A percentile compares a stretch with the other conserved stretches of the same genome.
phyloP scores from a whole-genome alignment of 2,888 invertebrate species.

The Scaptomyza caliginosa region DNA sequence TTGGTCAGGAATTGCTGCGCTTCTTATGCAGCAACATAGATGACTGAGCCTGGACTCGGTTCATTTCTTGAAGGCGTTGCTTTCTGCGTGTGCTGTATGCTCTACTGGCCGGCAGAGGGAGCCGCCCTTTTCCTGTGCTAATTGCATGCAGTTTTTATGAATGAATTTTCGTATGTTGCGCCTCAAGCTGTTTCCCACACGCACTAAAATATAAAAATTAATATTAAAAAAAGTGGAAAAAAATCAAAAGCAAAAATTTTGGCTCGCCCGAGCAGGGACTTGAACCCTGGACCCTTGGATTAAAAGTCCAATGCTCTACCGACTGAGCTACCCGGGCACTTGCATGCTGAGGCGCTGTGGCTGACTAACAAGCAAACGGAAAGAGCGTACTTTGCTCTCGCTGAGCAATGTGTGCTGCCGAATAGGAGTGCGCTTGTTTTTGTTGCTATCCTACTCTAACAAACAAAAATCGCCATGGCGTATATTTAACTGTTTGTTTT shows the following conservation, averaged over 20 bases:
- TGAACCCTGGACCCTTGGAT: conserved; percentile 85
- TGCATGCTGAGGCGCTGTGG: conserved; percentile 23
- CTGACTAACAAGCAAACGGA: conserved; percentile 31
- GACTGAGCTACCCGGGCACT: conserved; percentile 84
- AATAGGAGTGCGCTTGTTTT: conserved; percentile 23
- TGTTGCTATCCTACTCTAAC: conserved; percentile 39
- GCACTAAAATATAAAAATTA: conserved; percentile 8
- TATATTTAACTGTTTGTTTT: conserved; percentile 18
- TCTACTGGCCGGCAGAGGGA: conserved; percentile 21
- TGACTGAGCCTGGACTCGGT: no score
- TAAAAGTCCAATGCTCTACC: conserved; percentile 85
- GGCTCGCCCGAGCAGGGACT: conserved; percentile 84
- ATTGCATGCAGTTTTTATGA: conserved; percentile 64
- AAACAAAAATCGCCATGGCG: conserved; percentile 31
- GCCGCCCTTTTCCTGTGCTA: conserved; percentile 69
- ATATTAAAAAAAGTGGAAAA: not conserved
- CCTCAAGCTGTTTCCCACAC: conserved; percentile 68
- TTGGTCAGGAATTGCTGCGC: conserved; percentile 68
- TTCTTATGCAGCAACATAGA: conserved; percentile 31
- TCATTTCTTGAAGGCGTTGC: not conserved
- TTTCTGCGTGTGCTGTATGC: conserved; percentile 10
- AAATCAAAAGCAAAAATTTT: conserved; percentile 27
- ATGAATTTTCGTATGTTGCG: conserved; percentile 55
- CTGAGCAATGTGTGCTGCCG: conserved; percentile 1
- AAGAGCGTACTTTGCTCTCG: conserved; percentile 36